phyloP scores from a whole-genome alignment of 2,888 invertebrate species.

The Flexamia atlantica region DNA sequence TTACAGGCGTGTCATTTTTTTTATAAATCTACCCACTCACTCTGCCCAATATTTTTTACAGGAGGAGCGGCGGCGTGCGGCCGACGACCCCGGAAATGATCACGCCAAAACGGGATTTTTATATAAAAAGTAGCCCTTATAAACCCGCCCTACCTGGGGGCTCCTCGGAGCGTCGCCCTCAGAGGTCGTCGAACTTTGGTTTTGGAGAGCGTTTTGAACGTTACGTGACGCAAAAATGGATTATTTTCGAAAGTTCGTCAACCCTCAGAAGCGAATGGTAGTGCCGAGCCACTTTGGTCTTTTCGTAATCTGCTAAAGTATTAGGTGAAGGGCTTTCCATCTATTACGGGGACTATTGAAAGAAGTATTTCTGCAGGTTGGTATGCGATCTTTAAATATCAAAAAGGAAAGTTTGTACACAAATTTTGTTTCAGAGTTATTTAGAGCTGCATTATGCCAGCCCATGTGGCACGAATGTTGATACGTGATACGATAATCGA shows the following conservation, averaged over 20 bases:
- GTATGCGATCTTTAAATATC: not conserved
- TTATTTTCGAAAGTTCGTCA: constrained; percentile 5
- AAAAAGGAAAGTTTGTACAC: too few relatives aligned
- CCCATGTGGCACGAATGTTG: too few relatives aligned
- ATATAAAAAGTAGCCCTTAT: constrained; percentile 7
- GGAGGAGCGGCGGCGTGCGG: not conserved
- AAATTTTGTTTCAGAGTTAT: too few relatives aligned
- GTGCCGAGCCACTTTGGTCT: not conserved
- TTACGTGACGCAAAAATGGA: constrained; percentile 37
- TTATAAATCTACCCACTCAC: too few relatives aligned
- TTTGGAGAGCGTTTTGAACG: not conserved
- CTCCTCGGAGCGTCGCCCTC: not conserved
- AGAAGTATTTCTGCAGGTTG: not conserved
- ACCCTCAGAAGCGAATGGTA: not conserved
- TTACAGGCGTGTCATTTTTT: too few relatives aligned
- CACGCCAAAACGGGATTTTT: constrained; percentile 12
- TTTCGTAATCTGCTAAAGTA: constrained; percentile 32
- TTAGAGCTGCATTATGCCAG: too few relatives aligned
- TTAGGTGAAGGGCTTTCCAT: constrained; percentile 8
- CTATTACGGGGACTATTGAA: constrained; percentile 21
- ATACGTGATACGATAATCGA: too few relatives aligned
- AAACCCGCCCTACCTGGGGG: constrained; percentile 9
- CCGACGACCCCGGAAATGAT: constrained; percentile 24
- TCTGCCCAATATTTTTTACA: not conserved
- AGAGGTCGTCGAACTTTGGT: not conserved